Percentiles rank a stretch among this genome's conserved stretches.
Conservation (phyloP, 2,797 vertebrate species). For the Pantherophis vulpinus region DNA sequence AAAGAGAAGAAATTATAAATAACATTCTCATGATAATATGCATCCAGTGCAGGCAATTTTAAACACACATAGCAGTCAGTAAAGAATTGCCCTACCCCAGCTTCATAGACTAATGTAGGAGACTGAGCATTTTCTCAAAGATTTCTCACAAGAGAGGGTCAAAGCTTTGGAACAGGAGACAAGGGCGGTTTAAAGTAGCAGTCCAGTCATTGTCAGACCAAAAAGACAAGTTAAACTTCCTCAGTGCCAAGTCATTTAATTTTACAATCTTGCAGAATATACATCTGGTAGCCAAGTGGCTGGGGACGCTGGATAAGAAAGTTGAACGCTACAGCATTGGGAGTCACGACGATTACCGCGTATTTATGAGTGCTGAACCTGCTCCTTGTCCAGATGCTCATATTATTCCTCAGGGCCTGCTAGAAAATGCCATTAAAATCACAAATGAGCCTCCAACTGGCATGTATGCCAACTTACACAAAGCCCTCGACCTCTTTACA, state of each 20-base stretch:
- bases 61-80: neutral
- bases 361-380: constrained; percentile 72
- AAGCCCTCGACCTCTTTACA: constrained; percentile 73
- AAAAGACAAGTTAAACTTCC: neutral
- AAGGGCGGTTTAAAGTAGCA: neutral
- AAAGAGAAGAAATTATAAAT: neutral
- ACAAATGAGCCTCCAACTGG: constrained; percentile 73
- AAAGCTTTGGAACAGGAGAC: neutral
- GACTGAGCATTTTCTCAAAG: neutral
- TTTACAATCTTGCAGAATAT: constrained; percentile 65
- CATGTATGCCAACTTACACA: constrained; percentile 75
- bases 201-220: neutral
- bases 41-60: neutral
- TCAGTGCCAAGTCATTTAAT: neutral
- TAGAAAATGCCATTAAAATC: constrained; percentile 77
- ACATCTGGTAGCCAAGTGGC: constrained; percentile 75
- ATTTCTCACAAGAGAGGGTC: neutral
- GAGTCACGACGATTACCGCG: constrained; percentile 67
- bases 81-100: neutral
- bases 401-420: constrained; percentile 75
- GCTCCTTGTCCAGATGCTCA: constrained; percentile 63
- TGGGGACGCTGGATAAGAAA: constrained; percentile 69
- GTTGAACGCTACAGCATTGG: constrained; percentile 60
- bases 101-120: too few species aligned
- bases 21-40: neutral